These are phyloP conservation scores for Bufo bufo DNA, from an alignment of 2,113 vertebrate species.

Conservation along the genomic window DNA sequence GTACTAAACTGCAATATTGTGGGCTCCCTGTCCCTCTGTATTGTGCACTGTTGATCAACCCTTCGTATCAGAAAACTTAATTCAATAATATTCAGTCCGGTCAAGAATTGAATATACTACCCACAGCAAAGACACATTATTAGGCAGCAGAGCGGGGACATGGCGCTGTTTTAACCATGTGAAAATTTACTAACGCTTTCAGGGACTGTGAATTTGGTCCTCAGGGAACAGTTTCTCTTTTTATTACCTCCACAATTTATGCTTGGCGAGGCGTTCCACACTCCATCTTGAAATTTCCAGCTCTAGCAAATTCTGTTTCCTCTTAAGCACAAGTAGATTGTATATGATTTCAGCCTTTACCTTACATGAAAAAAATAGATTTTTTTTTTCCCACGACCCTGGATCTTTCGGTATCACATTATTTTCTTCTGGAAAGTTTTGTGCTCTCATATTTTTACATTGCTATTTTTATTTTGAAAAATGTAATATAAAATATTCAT, in stretches of 20 bases:
- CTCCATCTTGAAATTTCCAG: constrained; percentile 57
- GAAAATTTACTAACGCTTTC: constrained; percentile 60
- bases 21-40: background rate
- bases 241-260: constrained; percentile 58
- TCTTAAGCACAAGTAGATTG: constrained; percentile 47
- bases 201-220: constrained; percentile 58
- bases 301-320: constrained; percentile 57
- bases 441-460: background rate
- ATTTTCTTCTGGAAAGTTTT: constrained; percentile 26
- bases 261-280: constrained; percentile 50
- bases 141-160: constrained; percentile 40
- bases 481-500: constrained; percentile 28
- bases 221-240: constrained; percentile 54
- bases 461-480: constrained; percentile 24
- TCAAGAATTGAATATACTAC: constrained; percentile 18
- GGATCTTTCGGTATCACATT: constrained; percentile 18
- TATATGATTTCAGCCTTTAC: constrained; percentile 43
- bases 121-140: constrained; percentile 50
- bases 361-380: constrained; percentile 32
- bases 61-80: constrained; percentile 38
- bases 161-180: constrained; percentile 55
- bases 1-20: background rate
- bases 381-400: background rate
- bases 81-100: constrained; percentile 38
- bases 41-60: background rate